Base-by-base conservation (phyloP, 2,888 invertebrate genomes). In the Cheilosia scutellata region DNA sequence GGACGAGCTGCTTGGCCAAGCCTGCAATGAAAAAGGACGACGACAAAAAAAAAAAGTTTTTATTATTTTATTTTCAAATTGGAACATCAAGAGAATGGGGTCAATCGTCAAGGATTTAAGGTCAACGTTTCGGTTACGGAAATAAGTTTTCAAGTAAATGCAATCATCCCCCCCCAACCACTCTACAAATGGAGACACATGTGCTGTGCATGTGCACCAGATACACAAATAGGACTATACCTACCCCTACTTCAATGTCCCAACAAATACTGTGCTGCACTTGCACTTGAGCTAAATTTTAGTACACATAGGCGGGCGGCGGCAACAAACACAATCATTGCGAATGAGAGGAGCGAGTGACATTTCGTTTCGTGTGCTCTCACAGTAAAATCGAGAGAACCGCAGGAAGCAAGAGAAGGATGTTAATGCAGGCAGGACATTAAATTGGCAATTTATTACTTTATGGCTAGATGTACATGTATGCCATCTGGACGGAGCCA, bases 261-360 rank as follows among this genome's bases (percentile, higher is more conserved):
- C 31, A 49, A 47, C 57, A 44, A 25, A 44, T 44, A 25, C 51
- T 62, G 40, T 70, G 51, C 33, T 79, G 87, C 79, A 82, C 87
- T 87, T 87, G 87, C 87, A 87, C 87, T 87, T 87, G 87, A 83
- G 87, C 87, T 84, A 78, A 80, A 83, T 51, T 87, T 87, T 44
- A 68, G 71, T 77, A 74, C 60, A 74, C 62, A 74, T 74, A 70
- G 60, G 72, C 63, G 58, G 60, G 62, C 58, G 33, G n/a, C 29
- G 44, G 7, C 47, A 16, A 11, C 33, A 7, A 55, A 33, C 68
- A 55, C 27, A 62, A 42, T 62, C 65, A 37, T 47, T 20, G 33
- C 1, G 33, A 5, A 4, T 37, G 37, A 37, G 55, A 27, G 44
- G 9, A 53, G 66, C 74, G 80, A 66, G 65, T 72, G 60, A 79